A percentile compares a stretch with the other conserved stretches of the same genome.
Conservation (phyloP, 2,113 vertebrate species). For the Galeopterus variegatus region DNA sequence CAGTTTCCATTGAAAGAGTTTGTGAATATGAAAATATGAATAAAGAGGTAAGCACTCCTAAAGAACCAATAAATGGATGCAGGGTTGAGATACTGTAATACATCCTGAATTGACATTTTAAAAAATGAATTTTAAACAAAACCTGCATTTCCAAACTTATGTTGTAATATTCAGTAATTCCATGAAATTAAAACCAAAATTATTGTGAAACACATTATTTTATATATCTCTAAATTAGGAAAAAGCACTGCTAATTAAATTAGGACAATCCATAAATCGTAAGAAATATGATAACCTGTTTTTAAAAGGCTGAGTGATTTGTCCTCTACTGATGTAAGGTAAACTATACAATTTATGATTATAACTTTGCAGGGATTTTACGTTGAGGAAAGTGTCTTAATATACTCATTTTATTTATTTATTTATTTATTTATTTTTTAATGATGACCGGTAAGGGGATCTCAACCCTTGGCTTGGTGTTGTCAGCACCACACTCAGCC, state of each 20-base stretch:
- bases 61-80: not conserved
- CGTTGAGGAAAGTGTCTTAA: not conserved
- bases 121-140: constrained; percentile 7
- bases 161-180: not conserved
- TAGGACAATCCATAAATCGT: not conserved
- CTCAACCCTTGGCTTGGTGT: too few species aligned
- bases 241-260: not conserved
- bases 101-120: not conserved
- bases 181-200: not conserved
- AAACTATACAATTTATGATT: not conserved
- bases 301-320: not conserved
- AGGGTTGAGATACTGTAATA: not conserved
- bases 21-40: constrained; percentile 85
- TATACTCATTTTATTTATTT: not conserved
- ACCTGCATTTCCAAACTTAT: not conserved
- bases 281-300: not conserved
- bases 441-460: too few species aligned
- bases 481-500: too few species aligned
- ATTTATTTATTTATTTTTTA: too few species aligned
- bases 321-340: not conserved
- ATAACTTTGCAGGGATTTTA: not conserved
- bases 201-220: not conserved
- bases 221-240: not conserved
- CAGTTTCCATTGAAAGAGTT: constrained; percentile 85
- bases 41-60: constrained; percentile 85